These are phyloP conservation scores for Diphyllodes magnificus DNA, from an alignment of 2,113 vertebrate genomes.

Conservation along the genomic window DNA sequence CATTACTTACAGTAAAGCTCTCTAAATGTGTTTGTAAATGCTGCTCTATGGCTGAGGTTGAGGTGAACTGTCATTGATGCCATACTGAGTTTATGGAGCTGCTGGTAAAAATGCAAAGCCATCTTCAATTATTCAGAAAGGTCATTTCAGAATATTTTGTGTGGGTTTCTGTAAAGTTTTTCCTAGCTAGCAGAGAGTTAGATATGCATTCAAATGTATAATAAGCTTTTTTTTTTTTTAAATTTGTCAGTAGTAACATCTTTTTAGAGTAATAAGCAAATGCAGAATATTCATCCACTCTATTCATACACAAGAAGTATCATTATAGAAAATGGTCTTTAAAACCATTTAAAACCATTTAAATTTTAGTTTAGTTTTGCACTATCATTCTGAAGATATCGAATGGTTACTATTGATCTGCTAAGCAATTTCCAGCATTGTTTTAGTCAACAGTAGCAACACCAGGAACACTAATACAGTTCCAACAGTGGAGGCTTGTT, in stretches of 20 bases:
- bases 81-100: conserved; percentile 20
- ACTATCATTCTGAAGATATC: neutral
- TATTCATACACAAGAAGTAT: neutral
- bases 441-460: neutral
- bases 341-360: neutral
- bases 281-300: neutral
- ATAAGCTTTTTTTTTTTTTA: neutral
- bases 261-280: neutral
- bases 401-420: neutral
- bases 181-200: neutral
- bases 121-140: conserved; percentile 74
- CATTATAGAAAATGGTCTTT: neutral
- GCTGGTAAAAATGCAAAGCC: conserved; percentile 59
- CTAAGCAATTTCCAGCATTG: neutral
- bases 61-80: conserved; percentile 4
- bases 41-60: neutral
- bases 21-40: conserved; percentile 39
- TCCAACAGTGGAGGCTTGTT: neutral
- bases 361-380: neutral
- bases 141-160: conserved; percentile 54
- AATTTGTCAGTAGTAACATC: neutral
- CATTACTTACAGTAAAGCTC: conserved; percentile 50
- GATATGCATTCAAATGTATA: neutral
- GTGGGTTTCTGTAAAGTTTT: neutral
- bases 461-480: neutral